Evolutionary conservation across 2,113 vertebrate genomes (phyloP), one percentile per base, ranked within the genome.

Genomic region (Nerophis lumbriciformis): DNA sequence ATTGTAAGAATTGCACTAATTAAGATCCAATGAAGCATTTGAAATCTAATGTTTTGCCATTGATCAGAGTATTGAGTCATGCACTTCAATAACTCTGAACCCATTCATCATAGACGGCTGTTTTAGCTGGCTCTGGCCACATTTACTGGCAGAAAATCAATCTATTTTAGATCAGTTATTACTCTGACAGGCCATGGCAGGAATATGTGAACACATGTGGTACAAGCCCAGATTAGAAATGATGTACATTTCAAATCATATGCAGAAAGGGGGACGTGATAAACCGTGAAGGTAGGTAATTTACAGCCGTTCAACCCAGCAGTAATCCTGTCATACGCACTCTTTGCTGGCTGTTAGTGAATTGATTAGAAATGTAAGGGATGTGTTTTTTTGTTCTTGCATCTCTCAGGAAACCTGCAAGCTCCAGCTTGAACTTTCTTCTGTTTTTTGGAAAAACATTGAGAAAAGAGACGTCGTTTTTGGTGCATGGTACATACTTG

Each of bases 81-180:
- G 79, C 71, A 66, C 61, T 69, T 73, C 19, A 76, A 80, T 77
- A 85, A 81, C 63, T 76, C 79, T 63, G 75, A 81, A 76, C 76
- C 66, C 78, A 85, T 88, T 87, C 68, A 87, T 87, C 81, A 86
- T 59, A 38, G 63, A 72, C 71, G 44, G 68, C 28, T 63, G 71
- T 72, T 83, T 72, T 54, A 69, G 62, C 63, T 67, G 45, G 63
- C 61, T 16, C 5, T 1, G 0, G 68, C 76, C 62, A 75, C 76
- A 75, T 61, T 79, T 38, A 69, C 74, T 83, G 77, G 69, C 77
- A 83, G 76, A 63, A 83, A 87, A 84, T 89, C 86, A 75, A 86
- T 88, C 73, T 65, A 21, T 76, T 83, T 69, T 80, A 84, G 4
- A 87, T 85, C 81, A 73, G 79, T 81, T 83, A 83, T 85, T 85